Evolutionary conservation across 2,113 vertebrate species (phyloP), one percentile per base, ranked within the genome.

Genomic region (Corydoras maculifer): DNA sequence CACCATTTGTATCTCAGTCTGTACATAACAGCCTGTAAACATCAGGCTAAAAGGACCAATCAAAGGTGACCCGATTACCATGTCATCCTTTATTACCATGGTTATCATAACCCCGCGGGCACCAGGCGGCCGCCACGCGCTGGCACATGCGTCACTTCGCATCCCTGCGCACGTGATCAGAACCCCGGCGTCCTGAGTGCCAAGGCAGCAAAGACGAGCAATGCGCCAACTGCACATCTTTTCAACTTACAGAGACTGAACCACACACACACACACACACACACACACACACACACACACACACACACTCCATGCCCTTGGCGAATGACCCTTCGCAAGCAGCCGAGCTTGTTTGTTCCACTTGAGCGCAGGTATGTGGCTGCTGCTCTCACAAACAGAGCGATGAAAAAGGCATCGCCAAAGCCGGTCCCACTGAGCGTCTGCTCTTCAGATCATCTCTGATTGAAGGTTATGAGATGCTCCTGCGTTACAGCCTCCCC

Each of bases 321-420:
- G 86, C 84, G 78, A 80, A 86, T 84, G 86, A 88, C 87, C 87
- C 88, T 89, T 83, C 48, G 72, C 79, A 82, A 83, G 86, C 87
- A 88, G 83, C 84, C 86, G 84, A 86, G 86, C 85, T 75, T 79
- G 83, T 88, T 88, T 87, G 86, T 89, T 90, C 84, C 88, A 88
- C 84, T 85, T 85, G 84, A 88, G 77, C 79, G 84, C 87, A 85
- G 87, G 84, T 86, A 84, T 87, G 82, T 79, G 81, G 82, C 78
- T 75, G 77, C 82, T 75, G 79, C 80, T 80, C 76, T 77, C 79
- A 80, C 75, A 86, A 53, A 43, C 55, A 60, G 58, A 70, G 59
- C 58, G 54, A 65, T 50, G 50, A 59, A 75, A 35, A 61, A 74
- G 76, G 77, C 18, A 25, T 25, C 18, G 18, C 0, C 35, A 43